A percentile compares a stretch with the other conserved stretches of the same genome.
Evolutionary conservation across 2,113 vertebrate species (phyloP).

Genomic region (Brienomyrus brachyistius): DNA sequence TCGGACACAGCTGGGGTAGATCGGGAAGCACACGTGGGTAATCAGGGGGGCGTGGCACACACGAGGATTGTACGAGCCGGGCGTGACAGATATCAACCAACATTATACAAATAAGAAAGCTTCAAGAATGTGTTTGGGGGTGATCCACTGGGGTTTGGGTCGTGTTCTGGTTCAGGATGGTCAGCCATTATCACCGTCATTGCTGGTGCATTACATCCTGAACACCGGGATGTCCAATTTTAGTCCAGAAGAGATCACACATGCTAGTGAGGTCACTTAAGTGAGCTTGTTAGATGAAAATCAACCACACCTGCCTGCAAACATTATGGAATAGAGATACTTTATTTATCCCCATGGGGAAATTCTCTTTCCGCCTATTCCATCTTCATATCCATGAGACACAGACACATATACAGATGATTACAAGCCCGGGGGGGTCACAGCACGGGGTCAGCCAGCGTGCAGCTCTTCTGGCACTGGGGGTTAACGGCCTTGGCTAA

Average conservation of each 20-base stretch:
- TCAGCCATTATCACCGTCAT: background rate
- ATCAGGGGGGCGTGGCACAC: too few relatives aligned
- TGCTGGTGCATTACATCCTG: background rate
- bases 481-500: too few relatives aligned
- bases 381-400: too few relatives aligned
- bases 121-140: background rate
- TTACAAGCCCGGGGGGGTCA: too few relatives aligned
- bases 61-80: too few relatives aligned
- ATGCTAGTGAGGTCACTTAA: background rate
- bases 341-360: too few relatives aligned
- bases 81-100: background rate
- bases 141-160: background rate
- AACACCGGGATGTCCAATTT: background rate
- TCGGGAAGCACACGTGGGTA: too few relatives aligned
- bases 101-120: background rate
- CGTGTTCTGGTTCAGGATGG: background rate
- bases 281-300: background rate
- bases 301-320: background rate
- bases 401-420: too few relatives aligned
- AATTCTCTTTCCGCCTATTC: too few relatives aligned
- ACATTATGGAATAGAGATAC: background rate
- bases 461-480: too few relatives aligned
- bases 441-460: too few relatives aligned
- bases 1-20: too few relatives aligned
- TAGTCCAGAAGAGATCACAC: background rate